A percentile compares a stretch with the other conserved stretches of the same genome.
phyloP scores from a whole-genome alignment of 2,113 vertebrate species.

The Uria lomvia region DNA sequence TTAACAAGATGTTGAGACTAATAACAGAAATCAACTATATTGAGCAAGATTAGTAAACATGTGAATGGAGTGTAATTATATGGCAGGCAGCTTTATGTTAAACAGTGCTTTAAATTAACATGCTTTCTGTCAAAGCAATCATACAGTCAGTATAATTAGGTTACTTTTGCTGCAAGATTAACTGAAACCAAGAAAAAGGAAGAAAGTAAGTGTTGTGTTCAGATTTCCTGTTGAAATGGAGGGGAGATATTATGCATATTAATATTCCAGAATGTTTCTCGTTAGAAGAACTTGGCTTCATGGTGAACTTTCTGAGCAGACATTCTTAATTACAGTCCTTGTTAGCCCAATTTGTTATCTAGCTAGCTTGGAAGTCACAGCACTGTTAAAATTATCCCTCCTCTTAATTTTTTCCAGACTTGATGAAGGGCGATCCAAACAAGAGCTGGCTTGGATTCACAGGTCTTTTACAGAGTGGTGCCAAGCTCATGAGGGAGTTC shows the following conservation, averaged over 20 bases:
- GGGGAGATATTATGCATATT: neutral
- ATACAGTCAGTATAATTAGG: conserved; percentile 21
- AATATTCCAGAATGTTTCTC: conserved; percentile 34
- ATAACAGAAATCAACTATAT: conserved; percentile 64
- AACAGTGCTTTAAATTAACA: conserved; percentile 59
- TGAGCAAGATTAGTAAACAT: conserved; percentile 60
- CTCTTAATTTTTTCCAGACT: conserved; percentile 34
- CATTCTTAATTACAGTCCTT: conserved; percentile 44
- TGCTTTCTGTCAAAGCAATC: conserved; percentile 30
- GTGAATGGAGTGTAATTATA: conserved; percentile 65
- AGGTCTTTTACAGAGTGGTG: conserved; percentile 2
- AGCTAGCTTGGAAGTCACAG: conserved; percentile 31
- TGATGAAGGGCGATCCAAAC: conserved; percentile 6
- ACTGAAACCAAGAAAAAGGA: conserved; percentile 43
- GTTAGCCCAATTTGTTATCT: conserved; percentile 37
- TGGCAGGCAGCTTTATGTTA: conserved; percentile 59
- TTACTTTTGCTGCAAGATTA: conserved; percentile 29
- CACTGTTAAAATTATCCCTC: conserved; percentile 26
- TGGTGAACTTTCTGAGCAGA: conserved; percentile 29
- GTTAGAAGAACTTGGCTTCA: neutral
- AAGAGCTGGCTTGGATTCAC: conserved; percentile 42
- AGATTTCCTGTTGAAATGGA: neutral
- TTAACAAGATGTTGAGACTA: conserved; percentile 51
- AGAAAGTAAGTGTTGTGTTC: conserved; percentile 7
- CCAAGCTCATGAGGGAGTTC: conserved; percentile 6